A percentile compares a stretch with the other conserved stretches of the same genome.
These are phyloP conservation scores for Harlomillsia oculata DNA, from an alignment of 1,140 invertebrate genomes.

Conservation along the genomic window DNA sequence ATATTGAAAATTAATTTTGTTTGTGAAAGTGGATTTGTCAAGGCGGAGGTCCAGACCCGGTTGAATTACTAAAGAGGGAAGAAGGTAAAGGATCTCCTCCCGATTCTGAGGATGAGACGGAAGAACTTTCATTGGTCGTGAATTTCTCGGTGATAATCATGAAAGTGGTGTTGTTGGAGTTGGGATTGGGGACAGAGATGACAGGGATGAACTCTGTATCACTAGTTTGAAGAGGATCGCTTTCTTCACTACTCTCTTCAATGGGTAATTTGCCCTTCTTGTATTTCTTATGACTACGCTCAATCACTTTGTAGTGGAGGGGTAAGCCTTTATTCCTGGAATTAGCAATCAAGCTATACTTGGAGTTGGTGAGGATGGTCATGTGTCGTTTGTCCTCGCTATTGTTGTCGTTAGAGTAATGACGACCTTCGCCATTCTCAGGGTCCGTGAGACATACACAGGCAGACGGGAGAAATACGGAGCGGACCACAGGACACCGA, in stretches of 20 bases:
- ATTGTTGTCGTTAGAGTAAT: not conserved
- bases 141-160: constrained; percentile 25
- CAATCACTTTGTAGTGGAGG: too few species aligned
- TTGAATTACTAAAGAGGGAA: too few species aligned
- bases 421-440: not conserved
- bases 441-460: constrained; percentile 29
- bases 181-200: constrained; percentile 8
- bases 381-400: too few species aligned
- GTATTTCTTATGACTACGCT: too few species aligned
- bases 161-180: constrained; percentile 11
- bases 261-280: too few species aligned
- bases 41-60: constrained; percentile 1
- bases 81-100: too few species aligned
- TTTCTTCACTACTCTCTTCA: too few species aligned
- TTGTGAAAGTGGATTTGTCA: not conserved
- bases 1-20: too few species aligned
- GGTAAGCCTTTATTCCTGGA: too few species aligned
- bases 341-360: too few species aligned
- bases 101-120: constrained; percentile 1
- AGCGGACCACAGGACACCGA: constrained; percentile 29
- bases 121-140: constrained; percentile 21
- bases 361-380: too few species aligned
- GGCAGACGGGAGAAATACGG: constrained; percentile 31
- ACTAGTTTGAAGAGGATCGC: too few species aligned
- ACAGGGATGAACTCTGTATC: constrained; percentile 6